Conservation (phyloP, 2,797 vertebrate species). For the Cynodonichthys magdalenae region DNA sequence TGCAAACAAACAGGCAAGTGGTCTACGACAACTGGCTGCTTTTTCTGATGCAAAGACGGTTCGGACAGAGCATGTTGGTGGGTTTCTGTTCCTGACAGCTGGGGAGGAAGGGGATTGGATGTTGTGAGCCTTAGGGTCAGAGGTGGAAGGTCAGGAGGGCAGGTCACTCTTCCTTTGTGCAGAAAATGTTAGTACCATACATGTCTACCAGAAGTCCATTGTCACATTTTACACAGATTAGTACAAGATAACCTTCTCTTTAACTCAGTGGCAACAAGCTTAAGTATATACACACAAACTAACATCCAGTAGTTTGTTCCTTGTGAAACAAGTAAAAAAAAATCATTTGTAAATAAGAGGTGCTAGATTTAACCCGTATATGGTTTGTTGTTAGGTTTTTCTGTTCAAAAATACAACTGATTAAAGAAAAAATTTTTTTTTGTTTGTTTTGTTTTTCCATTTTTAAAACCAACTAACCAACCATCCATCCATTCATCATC, state of each 20-base stretch:
- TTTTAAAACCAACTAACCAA: too few species aligned
- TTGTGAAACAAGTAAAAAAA: conserved; percentile 9
- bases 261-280: not conserved
- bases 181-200: conserved; percentile 51
- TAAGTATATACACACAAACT: not conserved
- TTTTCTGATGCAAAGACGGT: conserved; percentile 21
- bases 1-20: conserved; percentile 16
- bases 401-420: too few species aligned
- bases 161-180: conserved; percentile 52
- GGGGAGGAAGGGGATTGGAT: conserved; percentile 40
- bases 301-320: not conserved
- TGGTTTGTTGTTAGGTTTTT: too few species aligned
- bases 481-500: too few species aligned
- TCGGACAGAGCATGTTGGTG: conserved; percentile 40
- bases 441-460: not conserved
- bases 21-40: conserved; percentile 7
- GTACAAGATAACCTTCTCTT: not conserved
- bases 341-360: not conserved
- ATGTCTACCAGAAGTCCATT: conserved; percentile 46
- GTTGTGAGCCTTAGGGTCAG: conserved; percentile 48
- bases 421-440: too few species aligned
- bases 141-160: conserved; percentile 70
- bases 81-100: conserved; percentile 72
- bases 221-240: conserved; percentile 35
- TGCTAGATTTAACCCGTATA: not conserved